These are phyloP conservation scores for Cataglyphis rosenhaueri DNA, from an alignment of 2,888 invertebrate species.

Conservation along the genomic window DNA sequence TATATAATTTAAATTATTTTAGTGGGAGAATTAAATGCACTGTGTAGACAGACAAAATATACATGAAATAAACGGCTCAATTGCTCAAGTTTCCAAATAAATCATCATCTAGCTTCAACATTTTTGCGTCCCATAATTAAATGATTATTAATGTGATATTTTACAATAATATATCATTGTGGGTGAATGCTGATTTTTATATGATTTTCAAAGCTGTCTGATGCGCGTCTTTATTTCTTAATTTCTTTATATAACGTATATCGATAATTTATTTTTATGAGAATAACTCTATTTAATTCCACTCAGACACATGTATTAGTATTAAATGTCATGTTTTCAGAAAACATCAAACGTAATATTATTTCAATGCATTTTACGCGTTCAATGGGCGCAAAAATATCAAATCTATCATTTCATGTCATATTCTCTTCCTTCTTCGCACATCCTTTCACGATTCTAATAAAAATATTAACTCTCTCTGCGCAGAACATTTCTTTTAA, in stretches of 20 bases:
- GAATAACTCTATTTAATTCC: not conserved
- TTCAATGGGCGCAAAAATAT: conserved; percentile 9
- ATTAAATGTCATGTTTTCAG: not conserved
- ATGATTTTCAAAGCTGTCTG: not conserved
- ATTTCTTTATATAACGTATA: not conserved
- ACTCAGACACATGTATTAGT: not conserved
- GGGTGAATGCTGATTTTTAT: not conserved
- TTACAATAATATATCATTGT: not conserved
- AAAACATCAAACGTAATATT: not conserved
- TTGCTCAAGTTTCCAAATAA: conserved; percentile 5
- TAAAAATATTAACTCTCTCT: conserved; percentile 52
- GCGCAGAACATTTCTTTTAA: conserved; percentile 95
- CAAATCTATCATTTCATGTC: not conserved
- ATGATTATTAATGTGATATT: not conserved
- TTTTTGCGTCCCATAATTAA: not conserved
- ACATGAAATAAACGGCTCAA: conserved; percentile 22
- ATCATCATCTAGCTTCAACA: not conserved
- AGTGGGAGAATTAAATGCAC: not conserved
- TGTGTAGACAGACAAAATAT: not conserved
- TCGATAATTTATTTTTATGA: not conserved
- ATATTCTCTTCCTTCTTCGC: not conserved
- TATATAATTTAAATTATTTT: not conserved
- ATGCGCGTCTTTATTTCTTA: not conserved
- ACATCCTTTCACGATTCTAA: conserved; percentile 4
- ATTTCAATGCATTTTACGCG: not conserved